Evolutionary conservation across 2,797 vertebrate species (phyloP), one percentile per base, ranked within the genome.

Genomic region (Semaprochilodus insignis): DNA sequence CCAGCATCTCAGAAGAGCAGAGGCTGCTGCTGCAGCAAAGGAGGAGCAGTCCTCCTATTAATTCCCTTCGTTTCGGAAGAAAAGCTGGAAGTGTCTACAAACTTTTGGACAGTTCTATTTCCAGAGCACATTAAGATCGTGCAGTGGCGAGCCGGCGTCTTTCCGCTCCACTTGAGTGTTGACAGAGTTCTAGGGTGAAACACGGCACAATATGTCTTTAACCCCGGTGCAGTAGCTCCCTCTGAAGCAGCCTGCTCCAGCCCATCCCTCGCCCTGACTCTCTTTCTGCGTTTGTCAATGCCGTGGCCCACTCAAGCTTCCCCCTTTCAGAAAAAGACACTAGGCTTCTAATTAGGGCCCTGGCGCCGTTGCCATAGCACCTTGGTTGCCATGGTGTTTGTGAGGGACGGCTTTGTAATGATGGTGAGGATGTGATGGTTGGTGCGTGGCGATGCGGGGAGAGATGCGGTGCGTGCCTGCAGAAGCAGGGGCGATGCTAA

Each of bases 291-390:
- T 77, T 79, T 81, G 51, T 60, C 78, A 72, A 63, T 74, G n/a
- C 21, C 13, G 51, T 67, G 77, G 77, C 77, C 74, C 75, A 81
- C 77, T 83, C 62, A 14, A 25, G 59, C 69, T 40, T 74, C 65
- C 78, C 74, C n/a, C 8, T 51, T 81, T 84, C 82, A 74, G 74
- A 75, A 83, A 66, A 71, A 86, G 74, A 82, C 79, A 76, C 70
- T 77, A 78, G 86, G 86, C 78, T 84, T 80, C 69, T 87, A 91
- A 88, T 90, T 89, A 86, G 73, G 85, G 63, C 65, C 83, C 25
- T 14, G 70, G 81, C 57, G 36, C 71, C 72, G 85, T 91, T 91
- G 85, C 90, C 81, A 85, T 87, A 87, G 87, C 65, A 74, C 74
- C 81, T 83, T 52, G 70, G 81, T 88, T 88, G 78, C 87, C 85